Percentiles rank a stretch among this genome's conserved stretches.
phyloP scores from a whole-genome alignment of 2,888 invertebrate species.

The Acanthoscelides obtectus region DNA sequence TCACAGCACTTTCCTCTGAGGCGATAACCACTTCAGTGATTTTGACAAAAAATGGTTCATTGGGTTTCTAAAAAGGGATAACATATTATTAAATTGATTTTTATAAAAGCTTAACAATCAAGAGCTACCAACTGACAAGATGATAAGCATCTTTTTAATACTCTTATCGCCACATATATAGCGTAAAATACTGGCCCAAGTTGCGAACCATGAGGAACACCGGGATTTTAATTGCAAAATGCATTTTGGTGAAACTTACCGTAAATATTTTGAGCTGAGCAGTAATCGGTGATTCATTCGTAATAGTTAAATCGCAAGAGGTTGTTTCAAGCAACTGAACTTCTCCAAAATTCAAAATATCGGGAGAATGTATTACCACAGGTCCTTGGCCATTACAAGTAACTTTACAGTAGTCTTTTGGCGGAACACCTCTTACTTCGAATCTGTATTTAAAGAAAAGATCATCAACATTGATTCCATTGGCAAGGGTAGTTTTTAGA shows the following conservation, averaged over 20 bases:
- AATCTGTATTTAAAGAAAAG: constrained; percentile 22
- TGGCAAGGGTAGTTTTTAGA: too few species aligned
- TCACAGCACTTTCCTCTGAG: constrained; percentile 33
- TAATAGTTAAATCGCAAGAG: constrained; percentile 52
- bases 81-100: too few species aligned
- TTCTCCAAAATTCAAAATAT: constrained; percentile 60
- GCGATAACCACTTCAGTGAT: constrained; percentile 33
- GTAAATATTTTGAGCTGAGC: constrained; percentile 44
- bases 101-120: constrained; percentile 1
- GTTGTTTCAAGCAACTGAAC: constrained; percentile 54
- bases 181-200: too few species aligned
- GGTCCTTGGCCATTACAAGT: constrained; percentile 60
- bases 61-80: constrained; percentile 7
- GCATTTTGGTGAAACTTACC: constrained; percentile 40
- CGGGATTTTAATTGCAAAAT: too few species aligned
- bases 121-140: too few species aligned
- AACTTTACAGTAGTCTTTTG: constrained; percentile 47
- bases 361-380: constrained; percentile 58
- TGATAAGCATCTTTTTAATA: too few species aligned
- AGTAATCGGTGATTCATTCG: constrained; percentile 66
- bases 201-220: too few species aligned
- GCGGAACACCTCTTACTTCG: constrained; percentile 21
- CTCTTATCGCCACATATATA: too few species aligned
- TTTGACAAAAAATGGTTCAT: constrained; percentile 36
- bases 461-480: too few species aligned